These are phyloP conservation scores for Cataglyphis hispanica DNA, from an alignment of 1,140 invertebrate genomes.

Conservation along the genomic window DNA sequence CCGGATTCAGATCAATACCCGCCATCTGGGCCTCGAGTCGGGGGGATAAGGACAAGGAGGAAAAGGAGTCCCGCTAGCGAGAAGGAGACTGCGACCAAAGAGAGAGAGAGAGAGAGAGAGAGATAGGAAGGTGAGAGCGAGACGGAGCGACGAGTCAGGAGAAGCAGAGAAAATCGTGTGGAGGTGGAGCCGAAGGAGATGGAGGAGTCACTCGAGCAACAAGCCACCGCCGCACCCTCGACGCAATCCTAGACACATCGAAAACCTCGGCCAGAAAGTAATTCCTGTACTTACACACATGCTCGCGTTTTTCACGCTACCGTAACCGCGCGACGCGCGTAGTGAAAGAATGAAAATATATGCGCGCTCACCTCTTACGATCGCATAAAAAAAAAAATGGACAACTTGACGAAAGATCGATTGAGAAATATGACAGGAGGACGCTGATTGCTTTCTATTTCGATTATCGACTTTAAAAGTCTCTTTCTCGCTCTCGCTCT, in stretches of 20 bases:
- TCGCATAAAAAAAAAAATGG: not conserved
- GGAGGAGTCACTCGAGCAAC: slow-evolving; percentile 83
- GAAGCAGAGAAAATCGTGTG: slow-evolving; percentile 69
- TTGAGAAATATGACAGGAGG: not conserved
- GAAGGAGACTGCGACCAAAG: slow-evolving; percentile 54
- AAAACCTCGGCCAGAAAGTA: slow-evolving; percentile 73
- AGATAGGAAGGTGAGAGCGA: slow-evolving; percentile 11
- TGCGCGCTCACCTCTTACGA: slow-evolving; percentile 16
- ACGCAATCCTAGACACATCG: slow-evolving; percentile 77
- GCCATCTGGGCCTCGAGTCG: slow-evolving; percentile 81
- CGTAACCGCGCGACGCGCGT: slow-evolving; percentile 31
- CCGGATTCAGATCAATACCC: slow-evolving; percentile 86
- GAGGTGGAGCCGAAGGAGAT: slow-evolving; percentile 76
- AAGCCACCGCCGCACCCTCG: slow-evolving; percentile 82
- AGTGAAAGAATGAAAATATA: slow-evolving; percentile 46
- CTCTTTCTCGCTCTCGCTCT: no score
- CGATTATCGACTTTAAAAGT: slow-evolving; percentile 20
- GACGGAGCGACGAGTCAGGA: slow-evolving; percentile 48
- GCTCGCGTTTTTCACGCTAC: slow-evolving; percentile 70
- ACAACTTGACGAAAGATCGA: slow-evolving; percentile 19
- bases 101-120: slow-evolving; percentile 34
- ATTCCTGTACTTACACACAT: slow-evolving; percentile 71
- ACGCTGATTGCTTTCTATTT: slow-evolving; percentile 44
- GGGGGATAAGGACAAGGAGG: slow-evolving; percentile 75
- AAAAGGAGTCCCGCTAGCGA: slow-evolving; percentile 61